Percentiles rank a stretch among this genome's conserved stretches.
Conservation (phyloP, 2,797 vertebrate genomes). For the Sylvia borin region DNA sequence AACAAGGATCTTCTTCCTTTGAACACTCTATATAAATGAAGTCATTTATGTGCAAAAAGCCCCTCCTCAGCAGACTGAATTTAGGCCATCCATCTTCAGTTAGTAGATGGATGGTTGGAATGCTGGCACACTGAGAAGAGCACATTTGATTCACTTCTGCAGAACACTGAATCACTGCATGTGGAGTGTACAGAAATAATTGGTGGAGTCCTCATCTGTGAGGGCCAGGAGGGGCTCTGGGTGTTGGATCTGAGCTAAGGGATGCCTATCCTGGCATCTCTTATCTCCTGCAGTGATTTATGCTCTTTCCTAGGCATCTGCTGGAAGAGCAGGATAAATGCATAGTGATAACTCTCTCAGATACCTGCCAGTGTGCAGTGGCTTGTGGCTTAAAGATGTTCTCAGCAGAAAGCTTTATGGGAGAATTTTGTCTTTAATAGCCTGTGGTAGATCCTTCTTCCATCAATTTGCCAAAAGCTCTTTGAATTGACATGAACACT, state of each 20-base stretch:
- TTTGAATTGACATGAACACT: background rate
- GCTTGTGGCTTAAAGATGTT: background rate
- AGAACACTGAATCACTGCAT: background rate
- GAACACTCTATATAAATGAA: background rate
- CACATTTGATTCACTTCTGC: background rate
- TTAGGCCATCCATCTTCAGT: background rate
- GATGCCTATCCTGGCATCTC: background rate
- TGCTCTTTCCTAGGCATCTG: background rate
- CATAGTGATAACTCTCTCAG: background rate
- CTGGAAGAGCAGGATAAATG: background rate
- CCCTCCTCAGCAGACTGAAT: background rate
- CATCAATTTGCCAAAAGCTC: background rate
- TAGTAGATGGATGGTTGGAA: background rate
- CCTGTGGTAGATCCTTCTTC: background rate
- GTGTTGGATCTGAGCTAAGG: background rate
- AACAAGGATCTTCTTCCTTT: background rate
- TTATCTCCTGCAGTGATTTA: background rate
- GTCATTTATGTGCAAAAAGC: background rate
- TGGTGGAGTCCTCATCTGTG: background rate
- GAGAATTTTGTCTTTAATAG: background rate
- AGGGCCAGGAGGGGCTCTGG: background rate
- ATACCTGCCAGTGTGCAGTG: background rate
- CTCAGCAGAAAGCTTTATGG: background rate
- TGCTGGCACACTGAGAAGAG: background rate
- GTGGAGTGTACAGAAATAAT: background rate